Percentiles rank a stretch among this genome's conserved stretches.
These are phyloP conservation scores for Bungarus multicinctus DNA, from an alignment of 2,113 vertebrate species.

Conservation along the genomic window DNA sequence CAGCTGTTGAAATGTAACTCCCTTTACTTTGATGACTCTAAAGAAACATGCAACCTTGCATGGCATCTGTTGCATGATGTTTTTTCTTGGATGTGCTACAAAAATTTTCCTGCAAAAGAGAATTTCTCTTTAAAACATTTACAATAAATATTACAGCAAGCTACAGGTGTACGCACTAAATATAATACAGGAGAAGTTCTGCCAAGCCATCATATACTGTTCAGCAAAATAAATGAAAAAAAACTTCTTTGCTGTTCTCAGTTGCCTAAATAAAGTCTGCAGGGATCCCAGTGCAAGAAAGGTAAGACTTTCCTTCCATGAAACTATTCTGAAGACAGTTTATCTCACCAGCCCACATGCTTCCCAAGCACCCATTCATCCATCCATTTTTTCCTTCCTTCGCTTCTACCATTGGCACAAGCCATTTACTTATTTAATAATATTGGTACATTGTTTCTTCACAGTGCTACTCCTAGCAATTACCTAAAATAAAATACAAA, in stretches of 20 bases:
- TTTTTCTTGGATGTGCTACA: conserved; percentile 66
- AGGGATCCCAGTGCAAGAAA: background rate
- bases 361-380: background rate
- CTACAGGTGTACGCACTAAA: background rate
- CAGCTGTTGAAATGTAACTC: conserved; percentile 84
- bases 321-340: background rate
- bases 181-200: background rate
- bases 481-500: background rate
- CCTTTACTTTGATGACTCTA: conserved; percentile 53
- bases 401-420: background rate
- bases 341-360: background rate
- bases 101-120: conserved; percentile 53
- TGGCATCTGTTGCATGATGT: conserved; percentile 39
- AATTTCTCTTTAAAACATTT: background rate
- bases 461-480: background rate
- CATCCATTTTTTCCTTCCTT: background rate
- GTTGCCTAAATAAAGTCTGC: background rate
- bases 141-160: background rate
- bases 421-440: background rate
- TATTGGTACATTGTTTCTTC: background rate
- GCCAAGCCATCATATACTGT: background rate
- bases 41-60: conserved; percentile 68
- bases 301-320: background rate
- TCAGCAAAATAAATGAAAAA: background rate
- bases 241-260: background rate